These are phyloP conservation scores for Brienomyrus longianalis DNA, from an alignment of 2,113 vertebrate genomes.

Conservation along the genomic window DNA sequence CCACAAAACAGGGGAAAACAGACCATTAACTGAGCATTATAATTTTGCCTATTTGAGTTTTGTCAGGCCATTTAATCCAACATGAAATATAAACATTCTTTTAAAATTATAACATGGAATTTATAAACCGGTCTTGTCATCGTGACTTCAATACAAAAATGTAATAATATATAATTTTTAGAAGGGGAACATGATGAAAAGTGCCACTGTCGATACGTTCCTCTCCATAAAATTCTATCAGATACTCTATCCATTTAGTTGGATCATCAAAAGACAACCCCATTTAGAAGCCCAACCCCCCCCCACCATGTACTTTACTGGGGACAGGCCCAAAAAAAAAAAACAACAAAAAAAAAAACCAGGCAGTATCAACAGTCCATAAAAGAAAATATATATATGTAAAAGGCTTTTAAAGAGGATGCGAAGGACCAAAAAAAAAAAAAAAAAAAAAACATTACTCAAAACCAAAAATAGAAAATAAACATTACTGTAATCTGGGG, in stretches of 20 bases:
- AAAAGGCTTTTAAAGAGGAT: slow-evolving; percentile 65
- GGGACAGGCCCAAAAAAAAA: slow-evolving; percentile 61
- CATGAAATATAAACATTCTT: not conserved
- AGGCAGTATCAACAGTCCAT: slow-evolving; percentile 67
- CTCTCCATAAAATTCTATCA: slow-evolving; percentile 7
- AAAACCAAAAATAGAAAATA: slow-evolving; percentile 30
- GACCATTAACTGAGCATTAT: slow-evolving; percentile 7
- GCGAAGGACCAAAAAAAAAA: slow-evolving; percentile 52
- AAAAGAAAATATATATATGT: slow-evolving; percentile 53
- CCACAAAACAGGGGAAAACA: not conserved
- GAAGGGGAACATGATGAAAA: not conserved
- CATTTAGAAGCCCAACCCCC: slow-evolving; percentile 34
- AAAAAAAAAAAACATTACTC: too few species aligned
- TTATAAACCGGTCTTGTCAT: not conserved
- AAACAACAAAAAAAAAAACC: slow-evolving; percentile 62
- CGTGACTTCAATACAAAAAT: not conserved
- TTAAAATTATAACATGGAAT: not conserved
- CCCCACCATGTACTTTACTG: slow-evolving; percentile 63
- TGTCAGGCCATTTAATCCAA: slow-evolving; percentile 4
- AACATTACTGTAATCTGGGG: slow-evolving; percentile 86
- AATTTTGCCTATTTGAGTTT: not conserved
- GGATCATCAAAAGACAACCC: slow-evolving; percentile 37
- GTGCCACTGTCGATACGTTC: not conserved
- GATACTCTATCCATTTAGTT: not conserved
- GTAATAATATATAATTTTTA: not conserved